Evolutionary conservation across 2,888 invertebrate species (phyloP).

Genomic region (Camponotus fellah): DNA sequence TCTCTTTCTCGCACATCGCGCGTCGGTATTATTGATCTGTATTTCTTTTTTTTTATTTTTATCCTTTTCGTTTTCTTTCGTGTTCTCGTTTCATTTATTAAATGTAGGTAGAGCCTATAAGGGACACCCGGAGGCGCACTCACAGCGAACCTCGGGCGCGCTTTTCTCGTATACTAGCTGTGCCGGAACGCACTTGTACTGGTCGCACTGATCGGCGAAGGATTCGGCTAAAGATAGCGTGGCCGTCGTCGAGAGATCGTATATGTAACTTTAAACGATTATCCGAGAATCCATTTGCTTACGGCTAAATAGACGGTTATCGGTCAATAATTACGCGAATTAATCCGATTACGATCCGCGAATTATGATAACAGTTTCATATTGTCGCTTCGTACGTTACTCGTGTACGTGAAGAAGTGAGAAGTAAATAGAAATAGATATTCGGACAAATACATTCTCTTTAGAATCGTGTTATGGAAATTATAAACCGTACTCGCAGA

Average conservation of each 20-base stretch:
- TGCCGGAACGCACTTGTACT: conserved; percentile 86
- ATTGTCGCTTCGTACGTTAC: not conserved
- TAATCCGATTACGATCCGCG: not conserved
- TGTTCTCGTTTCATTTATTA: conserved; percentile 78
- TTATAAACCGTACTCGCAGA: not conserved
- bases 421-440: not conserved
- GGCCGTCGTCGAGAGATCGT: not conserved
- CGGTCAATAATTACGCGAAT: not conserved
- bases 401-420: not conserved
- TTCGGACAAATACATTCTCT: conserved; percentile 1
- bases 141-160: conserved; percentile 79
- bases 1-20: conserved; percentile 55
- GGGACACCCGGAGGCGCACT: conserved; percentile 79
- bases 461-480: not conserved
- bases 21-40: conserved; percentile 65
- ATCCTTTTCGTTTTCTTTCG: conserved; percentile 61
- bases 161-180: conserved; percentile 86
- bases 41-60: conserved; percentile 63
- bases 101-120: conserved; percentile 84
- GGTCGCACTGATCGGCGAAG: conserved; percentile 80
- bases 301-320: not conserved
- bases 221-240: conserved; percentile 77
- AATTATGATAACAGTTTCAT: not conserved
- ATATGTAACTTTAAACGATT: not conserved
- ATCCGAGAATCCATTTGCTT: conserved; percentile 17